Base-by-base conservation (phyloP, 2,797 vertebrate species). In the Cryptoblepharus egeriae region DNA sequence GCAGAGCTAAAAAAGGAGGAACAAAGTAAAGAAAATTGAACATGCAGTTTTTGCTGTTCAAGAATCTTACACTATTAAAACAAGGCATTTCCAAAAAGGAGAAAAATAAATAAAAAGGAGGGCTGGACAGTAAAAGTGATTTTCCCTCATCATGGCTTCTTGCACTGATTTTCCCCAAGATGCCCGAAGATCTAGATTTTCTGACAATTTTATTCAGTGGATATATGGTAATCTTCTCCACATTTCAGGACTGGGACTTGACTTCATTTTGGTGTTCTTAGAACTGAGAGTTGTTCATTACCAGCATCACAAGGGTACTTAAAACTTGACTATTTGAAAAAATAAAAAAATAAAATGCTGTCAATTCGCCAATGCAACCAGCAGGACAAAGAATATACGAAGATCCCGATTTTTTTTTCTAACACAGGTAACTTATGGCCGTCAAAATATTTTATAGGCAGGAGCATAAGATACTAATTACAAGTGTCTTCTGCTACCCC, bases 151-250 rank as follows among this genome's bases (percentile, higher is more conserved):
- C 96, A 96, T 95, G 97, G 97, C 96, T 97, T 98, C 97, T 97
- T 97, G 97, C 95, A 97, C 97, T 97, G 97, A 97, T 97, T 98
- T 97, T 98, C 98, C 98, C 97, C 96, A 96, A 93, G 96, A 94
- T 97, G 97, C 97, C 96, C 95, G 97, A 97, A 96, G 98, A 96
- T 95, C 97, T 97, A 97, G 94, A 97, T 97, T 98, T 97, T 97
- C 97, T 97, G 98, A 97, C 96, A 99, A 99, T 97, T 96, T 97
- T 97, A 97, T 97, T 98, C 97, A 97, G 97, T 97, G 96, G 97
- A 95, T 88, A 97, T 96, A 98, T 98, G 97, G 94, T 91, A 96
- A 96, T 96, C 96, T 97, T 96, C 96, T 97, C 97, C 98, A 97
- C 96, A 98, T 98, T 98, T 99, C 98, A 95, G 97, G 95, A 97